Evolutionary conservation across 2,113 vertebrate species (phyloP).

Genomic region (Apteryx mantelli): DNA sequence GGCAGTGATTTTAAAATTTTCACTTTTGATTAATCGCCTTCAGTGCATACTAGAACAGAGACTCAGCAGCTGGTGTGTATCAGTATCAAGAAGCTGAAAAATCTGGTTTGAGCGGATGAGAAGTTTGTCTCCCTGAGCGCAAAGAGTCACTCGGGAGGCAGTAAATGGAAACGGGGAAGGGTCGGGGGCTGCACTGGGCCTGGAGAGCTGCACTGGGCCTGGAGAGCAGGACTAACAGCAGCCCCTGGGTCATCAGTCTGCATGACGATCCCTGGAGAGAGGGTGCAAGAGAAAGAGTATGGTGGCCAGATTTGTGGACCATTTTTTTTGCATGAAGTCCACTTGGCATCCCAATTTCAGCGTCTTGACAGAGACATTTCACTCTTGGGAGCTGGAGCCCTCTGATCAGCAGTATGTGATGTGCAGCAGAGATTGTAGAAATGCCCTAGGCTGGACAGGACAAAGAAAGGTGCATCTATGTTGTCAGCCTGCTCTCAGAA

Average conservation of each 20-base stretch:
- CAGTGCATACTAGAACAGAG: neutral
- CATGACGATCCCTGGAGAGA: neutral
- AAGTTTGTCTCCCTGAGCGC: neutral
- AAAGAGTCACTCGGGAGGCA: neutral
- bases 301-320: neutral
- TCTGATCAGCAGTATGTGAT: neutral
- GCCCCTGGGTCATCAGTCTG: neutral
- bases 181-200: neutral
- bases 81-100: conserved; percentile 29
- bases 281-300: neutral
- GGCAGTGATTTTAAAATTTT: conserved; percentile 32
- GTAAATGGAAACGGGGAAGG: neutral
- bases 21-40: conserved; percentile 60
- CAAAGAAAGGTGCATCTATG: neutral
- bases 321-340: neutral
- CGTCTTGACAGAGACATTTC: neutral
- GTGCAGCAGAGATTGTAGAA: neutral
- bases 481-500: neutral
- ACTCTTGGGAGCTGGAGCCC: neutral
- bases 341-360: neutral
- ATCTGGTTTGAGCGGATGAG: neutral
- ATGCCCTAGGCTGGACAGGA: too few relatives aligned
- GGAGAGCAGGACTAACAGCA: neutral
- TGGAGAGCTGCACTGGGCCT: neutral
- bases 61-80: neutral